Evolutionary conservation across 2,113 vertebrate species (phyloP).

Genomic region (Dasyprocta punctata): DNA sequence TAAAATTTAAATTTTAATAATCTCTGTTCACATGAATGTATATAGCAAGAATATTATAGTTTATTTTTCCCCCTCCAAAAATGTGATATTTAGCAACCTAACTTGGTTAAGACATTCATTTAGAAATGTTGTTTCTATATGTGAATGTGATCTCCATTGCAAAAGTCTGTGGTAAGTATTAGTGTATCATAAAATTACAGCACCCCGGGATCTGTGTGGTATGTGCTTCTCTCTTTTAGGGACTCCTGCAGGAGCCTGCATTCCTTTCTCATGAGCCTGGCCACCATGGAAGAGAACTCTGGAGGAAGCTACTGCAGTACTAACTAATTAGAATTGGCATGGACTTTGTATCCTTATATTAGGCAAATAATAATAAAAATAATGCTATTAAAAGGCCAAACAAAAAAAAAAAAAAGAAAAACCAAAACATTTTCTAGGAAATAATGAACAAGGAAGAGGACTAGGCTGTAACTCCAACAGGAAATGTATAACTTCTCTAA

Average conservation of each 20-base stretch:
- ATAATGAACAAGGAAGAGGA: background rate
- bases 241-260: background rate
- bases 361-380: background rate
- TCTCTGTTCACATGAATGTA: background rate
- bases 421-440: background rate
- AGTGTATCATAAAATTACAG: accelerated
- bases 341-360: background rate
- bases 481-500: background rate
- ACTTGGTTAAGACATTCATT: background rate
- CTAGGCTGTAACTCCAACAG: background rate
- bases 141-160: background rate
- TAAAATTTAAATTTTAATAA: background rate
- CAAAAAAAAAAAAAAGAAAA: background rate
- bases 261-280: background rate
- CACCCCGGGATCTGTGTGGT: background rate
- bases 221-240: no score
- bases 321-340: background rate
- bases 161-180: background rate
- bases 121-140: background rate
- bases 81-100: background rate
- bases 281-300: background rate
- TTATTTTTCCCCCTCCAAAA: background rate
- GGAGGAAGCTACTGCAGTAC: background rate
- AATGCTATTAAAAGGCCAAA: background rate
- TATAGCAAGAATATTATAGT: background rate